Evolutionary conservation across 92 coral and sea anemone species (phyloP), one percentile per base, ranked within the genome.

Genomic region (Epizoanthus rinbou): DNA sequence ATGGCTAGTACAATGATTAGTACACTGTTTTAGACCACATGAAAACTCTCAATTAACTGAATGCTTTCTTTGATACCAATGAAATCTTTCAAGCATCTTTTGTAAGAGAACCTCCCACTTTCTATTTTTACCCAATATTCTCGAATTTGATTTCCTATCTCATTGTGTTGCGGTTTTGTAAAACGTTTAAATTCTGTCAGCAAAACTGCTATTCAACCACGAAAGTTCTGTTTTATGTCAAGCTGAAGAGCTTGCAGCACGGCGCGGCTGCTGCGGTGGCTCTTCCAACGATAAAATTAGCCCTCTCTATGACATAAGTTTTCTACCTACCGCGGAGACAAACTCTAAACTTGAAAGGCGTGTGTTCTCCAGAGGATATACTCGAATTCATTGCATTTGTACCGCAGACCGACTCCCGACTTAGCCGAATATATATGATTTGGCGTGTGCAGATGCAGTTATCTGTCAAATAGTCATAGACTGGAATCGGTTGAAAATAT

Each of bases 141-240:
- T 23, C 28, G 59, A 78, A 41, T 78, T 78, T 78, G 82, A 21
- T 62, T 78, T 78, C 82, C 82, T 62, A 60, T 63, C 82, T 63
- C 71, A 78, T 60, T 63, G 41, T 78, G 71, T 63, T 78, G 82
- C 82, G 82, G 82, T 78, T 78, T 62, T 60, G 70, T 62, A 39
- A 71, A 62, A 60, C 82, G 82, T 69, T 78, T 78, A 62, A 78
- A 66, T 60, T 78, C 82, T 78, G 82, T 78, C 82, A 78, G 72
- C 82, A 78, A 78, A 78, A 62, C 71, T 78, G 50, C 69, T 8
- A 53, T 52, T 3, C 41, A 1, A 37, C 68, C 28, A 2, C 41
- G 15, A 37, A 39, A 8, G 71, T 16, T 28, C 82, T 78, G 82
- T 21, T 39, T 62, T 78, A 39, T 62, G 71, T 78, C 82, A 41